phyloP scores from a whole-genome alignment of 2,113 vertebrate species.

The Myrmecobius fasciatus region DNA sequence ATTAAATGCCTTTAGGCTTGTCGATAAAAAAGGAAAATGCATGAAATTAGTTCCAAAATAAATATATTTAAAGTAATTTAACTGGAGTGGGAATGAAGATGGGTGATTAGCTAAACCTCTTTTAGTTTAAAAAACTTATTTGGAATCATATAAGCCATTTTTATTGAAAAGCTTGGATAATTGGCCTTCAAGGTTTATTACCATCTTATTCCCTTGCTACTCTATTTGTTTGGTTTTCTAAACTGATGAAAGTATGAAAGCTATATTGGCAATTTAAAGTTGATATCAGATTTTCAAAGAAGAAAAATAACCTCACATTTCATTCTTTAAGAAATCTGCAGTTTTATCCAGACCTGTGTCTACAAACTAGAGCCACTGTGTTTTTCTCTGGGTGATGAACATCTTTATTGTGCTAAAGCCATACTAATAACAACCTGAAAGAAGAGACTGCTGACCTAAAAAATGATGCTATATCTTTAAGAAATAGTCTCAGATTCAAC shows the following conservation, averaged over 20 bases:
- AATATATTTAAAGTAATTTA: not conserved
- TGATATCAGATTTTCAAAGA: conserved; percentile 12
- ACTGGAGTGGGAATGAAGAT: conserved; percentile 23
- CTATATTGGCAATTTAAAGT: conserved; percentile 30
- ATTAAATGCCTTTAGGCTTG: conserved; percentile 25
- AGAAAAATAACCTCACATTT: conserved; percentile 30
- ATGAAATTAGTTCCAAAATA: conserved; percentile 7
- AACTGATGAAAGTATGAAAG: conserved; percentile 54
- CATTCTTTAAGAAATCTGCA: not conserved
- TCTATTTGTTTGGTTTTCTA: conserved; percentile 31
- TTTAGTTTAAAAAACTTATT: conserved; percentile 43
- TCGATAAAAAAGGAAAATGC: conserved; percentile 15
- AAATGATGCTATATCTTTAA: not conserved
- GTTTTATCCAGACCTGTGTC: conserved; percentile 1
- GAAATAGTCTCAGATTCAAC: conserved; percentile 28
- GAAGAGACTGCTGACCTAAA: conserved; percentile 9
- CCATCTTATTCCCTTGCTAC: conserved; percentile 3
- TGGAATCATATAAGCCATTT: conserved; percentile 49
- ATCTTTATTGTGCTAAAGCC: not conserved
- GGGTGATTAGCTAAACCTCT: conserved; percentile 9
- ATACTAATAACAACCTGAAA: conserved; percentile 21
- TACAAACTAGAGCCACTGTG: not conserved
- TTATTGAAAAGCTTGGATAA: conserved; percentile 24
- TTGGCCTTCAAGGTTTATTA: not conserved
- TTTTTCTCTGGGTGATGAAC: conserved; percentile 17